Percentiles rank a stretch among this genome's conserved stretches.
Conservation (phyloP, 2,113 vertebrate genomes). For the Corvus cornix region DNA sequence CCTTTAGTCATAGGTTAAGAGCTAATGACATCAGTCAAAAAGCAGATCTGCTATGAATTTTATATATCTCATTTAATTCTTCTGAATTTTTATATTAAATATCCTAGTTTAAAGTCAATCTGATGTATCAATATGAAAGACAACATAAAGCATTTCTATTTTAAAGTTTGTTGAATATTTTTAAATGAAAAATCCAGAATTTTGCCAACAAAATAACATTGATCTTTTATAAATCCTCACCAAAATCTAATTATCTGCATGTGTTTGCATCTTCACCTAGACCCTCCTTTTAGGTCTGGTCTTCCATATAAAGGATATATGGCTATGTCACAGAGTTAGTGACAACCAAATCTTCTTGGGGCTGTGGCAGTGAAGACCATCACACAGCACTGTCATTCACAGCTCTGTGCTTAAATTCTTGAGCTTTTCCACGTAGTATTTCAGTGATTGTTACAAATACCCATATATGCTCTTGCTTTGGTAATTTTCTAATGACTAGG, state of each 20-base stretch:
- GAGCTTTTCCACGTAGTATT: neutral
- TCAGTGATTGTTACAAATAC: neutral
- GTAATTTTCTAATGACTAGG: neutral
- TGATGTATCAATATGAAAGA: neutral
- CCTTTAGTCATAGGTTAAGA: slow-evolving; percentile 18
- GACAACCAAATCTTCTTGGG: neutral
- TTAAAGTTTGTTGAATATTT: neutral
- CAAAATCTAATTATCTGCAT: neutral
- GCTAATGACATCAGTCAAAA: slow-evolving; percentile 16
- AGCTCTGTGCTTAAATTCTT: neutral
- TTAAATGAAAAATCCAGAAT: neutral
- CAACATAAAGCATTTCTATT: neutral
- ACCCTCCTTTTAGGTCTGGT: neutral
- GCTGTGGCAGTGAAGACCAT: neutral
- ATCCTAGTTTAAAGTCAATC: neutral
- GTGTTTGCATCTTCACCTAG: neutral
- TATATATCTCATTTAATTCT: neutral
- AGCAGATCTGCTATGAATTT: neutral
- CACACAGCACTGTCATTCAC: neutral
- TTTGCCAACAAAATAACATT: neutral
- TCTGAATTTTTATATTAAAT: neutral
- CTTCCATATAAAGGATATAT: neutral
- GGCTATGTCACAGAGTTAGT: neutral
- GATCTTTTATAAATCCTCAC: neutral
- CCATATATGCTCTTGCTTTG: neutral